Evolutionary conservation across 2,797 vertebrate genomes (phyloP), one percentile per base, ranked within the genome.

Genomic region (Parauchenoglanis punctatus): DNA sequence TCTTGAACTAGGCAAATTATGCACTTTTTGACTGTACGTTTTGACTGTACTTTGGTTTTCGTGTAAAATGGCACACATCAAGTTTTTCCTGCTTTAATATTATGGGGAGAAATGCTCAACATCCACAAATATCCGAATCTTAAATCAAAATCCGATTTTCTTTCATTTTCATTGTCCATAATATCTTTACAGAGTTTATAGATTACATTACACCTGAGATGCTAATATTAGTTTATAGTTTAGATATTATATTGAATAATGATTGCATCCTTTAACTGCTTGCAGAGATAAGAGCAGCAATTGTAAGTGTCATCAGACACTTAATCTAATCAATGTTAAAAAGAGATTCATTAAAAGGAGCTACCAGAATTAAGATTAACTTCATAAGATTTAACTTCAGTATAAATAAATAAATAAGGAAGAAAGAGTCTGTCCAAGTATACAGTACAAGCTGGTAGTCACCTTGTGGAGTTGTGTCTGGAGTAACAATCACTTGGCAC

Each of bases 401-500:
- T 1, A 28, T 35, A 58, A 58, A 17, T 35, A n/a, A 67, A 82
- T 76, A 83, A 65, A 84, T 59, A 44, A 52, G 59, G 3, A 18
- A 18, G 17, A 25, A 58, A 31, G 2, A 54, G 59, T 25, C 23
- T 84, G 70, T 70, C 44, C 5, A 80, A 65, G 83, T 63, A 31
- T 70, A 81, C 56, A 63, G 84, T 70, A 54, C n/a, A 83, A 70
- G 85, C 67, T 88, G 88, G 90, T 89, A 89, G 87, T 90, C 90
- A 90, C 91, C 88, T 88, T 90, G 67, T 70, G n/a, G 86, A 89
- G 83, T 75, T 90, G 89, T 90, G 91, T 70, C 86, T 90, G 61
- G 87, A 90, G 91, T 91, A 86, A 89, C 90, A 91, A 91, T 89
- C 90, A 87, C 88, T 88, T 81, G 46, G 65, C 82, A 77, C 73